Base-by-base conservation (phyloP, 2,888 invertebrate species). In the Stenotaenia linearis region DNA sequence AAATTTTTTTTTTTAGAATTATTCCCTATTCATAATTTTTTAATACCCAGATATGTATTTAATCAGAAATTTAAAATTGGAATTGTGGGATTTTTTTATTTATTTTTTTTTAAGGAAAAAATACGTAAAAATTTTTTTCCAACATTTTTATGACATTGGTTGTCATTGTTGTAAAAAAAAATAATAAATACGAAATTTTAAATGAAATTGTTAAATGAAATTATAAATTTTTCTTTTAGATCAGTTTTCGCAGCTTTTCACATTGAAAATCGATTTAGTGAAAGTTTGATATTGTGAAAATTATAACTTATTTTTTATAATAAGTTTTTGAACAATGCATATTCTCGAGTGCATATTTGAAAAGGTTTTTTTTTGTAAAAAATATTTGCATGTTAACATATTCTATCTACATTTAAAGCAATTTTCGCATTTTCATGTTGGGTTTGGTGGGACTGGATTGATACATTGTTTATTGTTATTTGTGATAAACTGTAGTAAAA, bases 21-120 rank as follows among this genome's bases (percentile, higher is more conserved):
- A 9, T 28, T 69, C 25, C n/a, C 9, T 25, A 15, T 28, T 15
- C 9, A 15, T 69, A 69, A 21, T 18, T 21, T 69, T 69, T 23
- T 56, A n/a, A 1, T 28, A 23, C 69, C 25, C 10, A 12, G 28
- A 69, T 28, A 10, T 69, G 69, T 69, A 28, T 69, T 69, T 50
- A 50, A 18, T 40, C n/a, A 50, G 5, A 50, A n/a, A n/a, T 4
- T 5, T 18, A 50, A 28, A 28, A 69, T 69, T 69, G 69, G 69
- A 69, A 69, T 69, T 69, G 69, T 69, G 69, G 69, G 69, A 25
- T 69, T 69, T 56, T 18, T 56, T 56, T 56, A 6, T 56, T 23
- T 69, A 9, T 9, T 3, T 23, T 69, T 28, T 69, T 61, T 61
- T 61, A 23, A 61, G 10, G 9, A 25, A n/a, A 69, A 15, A 50